Conservation (phyloP, 2,113 vertebrate species). For the Hiodon alosoides region DNA sequence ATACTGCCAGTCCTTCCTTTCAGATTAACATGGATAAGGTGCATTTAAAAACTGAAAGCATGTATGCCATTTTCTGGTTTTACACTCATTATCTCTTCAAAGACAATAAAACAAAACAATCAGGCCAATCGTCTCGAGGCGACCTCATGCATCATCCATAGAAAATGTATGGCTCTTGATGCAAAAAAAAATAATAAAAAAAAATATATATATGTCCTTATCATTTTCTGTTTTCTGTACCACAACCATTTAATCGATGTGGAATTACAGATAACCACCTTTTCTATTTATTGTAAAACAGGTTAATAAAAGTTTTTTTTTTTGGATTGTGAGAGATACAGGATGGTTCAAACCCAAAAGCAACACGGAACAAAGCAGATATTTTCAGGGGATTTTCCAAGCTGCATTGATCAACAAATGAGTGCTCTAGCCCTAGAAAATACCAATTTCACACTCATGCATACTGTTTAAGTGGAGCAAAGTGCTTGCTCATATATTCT, state of each 20-base stretch:
- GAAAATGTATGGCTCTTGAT: conserved; percentile 45
- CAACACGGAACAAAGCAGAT: conserved; percentile 62
- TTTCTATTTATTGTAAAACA: conserved; percentile 39
- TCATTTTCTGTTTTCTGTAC: conserved; percentile 29
- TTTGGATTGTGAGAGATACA: conserved; percentile 42
- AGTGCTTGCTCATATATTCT: conserved; percentile 71
- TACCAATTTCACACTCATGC: conserved; percentile 70
- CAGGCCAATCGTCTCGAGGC: conserved; percentile 73
- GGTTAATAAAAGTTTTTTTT: conserved; percentile 39
- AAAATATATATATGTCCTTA: conserved; percentile 24
- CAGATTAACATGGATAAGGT: conserved; percentile 68
- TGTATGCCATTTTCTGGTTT: conserved; percentile 44
- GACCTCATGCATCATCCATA: conserved; percentile 63
- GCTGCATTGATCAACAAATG: conserved; percentile 68
- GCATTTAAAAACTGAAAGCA: conserved; percentile 70
- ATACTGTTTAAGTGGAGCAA: conserved; percentile 76
- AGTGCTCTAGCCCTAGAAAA: conserved; percentile 66
- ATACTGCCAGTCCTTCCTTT: conserved; percentile 59
- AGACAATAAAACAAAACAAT: conserved; percentile 50
- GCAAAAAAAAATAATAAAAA: no score
- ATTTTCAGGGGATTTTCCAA: conserved; percentile 65
- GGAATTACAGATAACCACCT: conserved; percentile 17
- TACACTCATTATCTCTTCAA: conserved; percentile 46
- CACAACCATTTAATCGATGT: conserved; percentile 26
- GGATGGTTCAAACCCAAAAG: conserved; percentile 53